phyloP scores from a whole-genome alignment of 2,888 invertebrate species.

The Amorpha juglandis region DNA sequence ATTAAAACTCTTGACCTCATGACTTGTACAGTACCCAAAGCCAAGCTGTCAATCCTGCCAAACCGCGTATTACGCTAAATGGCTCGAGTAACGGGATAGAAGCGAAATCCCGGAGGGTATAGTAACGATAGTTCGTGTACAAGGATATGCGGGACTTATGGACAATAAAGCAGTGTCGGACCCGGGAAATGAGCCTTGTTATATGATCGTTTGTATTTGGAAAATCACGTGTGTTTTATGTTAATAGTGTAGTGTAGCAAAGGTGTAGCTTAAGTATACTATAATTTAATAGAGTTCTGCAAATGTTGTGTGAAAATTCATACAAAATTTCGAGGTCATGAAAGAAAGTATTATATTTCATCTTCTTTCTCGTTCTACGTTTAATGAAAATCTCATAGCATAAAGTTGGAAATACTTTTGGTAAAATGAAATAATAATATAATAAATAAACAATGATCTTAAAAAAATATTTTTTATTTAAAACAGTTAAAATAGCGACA shows the following conservation, averaged over 20 bases:
- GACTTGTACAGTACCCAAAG: conserved; percentile 13
- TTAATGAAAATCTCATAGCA: not conserved
- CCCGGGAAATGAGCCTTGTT: conserved; percentile 71
- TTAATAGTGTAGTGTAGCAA: not conserved
- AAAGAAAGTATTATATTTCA: no score
- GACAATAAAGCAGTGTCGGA: conserved; percentile 78
- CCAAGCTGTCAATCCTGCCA: conserved; percentile 74
- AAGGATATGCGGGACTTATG: conserved; percentile 67
- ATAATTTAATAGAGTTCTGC: not conserved
- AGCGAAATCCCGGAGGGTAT: conserved; percentile 64
- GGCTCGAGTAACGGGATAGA: conserved; percentile 73
- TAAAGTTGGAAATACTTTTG: no score
- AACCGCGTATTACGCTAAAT: conserved; percentile 83
- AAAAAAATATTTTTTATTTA: no score
- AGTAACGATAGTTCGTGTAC: conserved; percentile 64
- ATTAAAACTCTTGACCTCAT: not conserved
- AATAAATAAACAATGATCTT: no score
- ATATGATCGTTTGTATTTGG: conserved; percentile 51
- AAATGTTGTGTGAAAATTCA: not conserved
- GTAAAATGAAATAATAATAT: no score
- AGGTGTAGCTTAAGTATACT: not conserved
- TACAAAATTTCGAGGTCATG: no score
- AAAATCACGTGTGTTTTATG: conserved; percentile 20
- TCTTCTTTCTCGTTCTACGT: not conserved
- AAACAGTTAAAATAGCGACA: no score